Evolutionary conservation across 2,113 vertebrate species (phyloP), one percentile per base, ranked within the genome.

Genomic region (Pleuronectes platessa): DNA sequence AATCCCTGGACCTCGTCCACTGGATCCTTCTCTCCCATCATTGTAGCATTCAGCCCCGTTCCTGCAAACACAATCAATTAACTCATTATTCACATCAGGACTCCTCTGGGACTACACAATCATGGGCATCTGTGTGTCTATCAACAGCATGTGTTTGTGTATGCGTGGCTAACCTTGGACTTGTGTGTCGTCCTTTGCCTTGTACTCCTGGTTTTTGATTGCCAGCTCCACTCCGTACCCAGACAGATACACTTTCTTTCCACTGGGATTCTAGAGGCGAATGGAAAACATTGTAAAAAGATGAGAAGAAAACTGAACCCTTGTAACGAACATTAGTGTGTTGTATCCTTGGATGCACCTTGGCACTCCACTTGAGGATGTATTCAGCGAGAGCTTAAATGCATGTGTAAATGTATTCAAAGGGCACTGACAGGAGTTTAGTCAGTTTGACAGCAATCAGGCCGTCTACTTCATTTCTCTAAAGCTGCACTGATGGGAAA

Each of bases 151-250:
- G 71, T 56, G 18, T 51, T 53, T 9, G 5, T 67, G 55, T 13
- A 37, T 65, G 70, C 24, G 23, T 61, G 60, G 6, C 31, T 14
- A 89, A 89, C 98, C 98, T 96, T 98, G 97, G 91, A 99, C 98
- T 94, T 99, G 97, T 26, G 98, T 98, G 94, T 99, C 98, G 67
- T 99, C 98, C 93, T 99, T 99, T 70, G 97, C 97, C 86, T 99
- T 99, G 89, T 99, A 99, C 86, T 99, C 98, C 79, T 98, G 98
- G 93, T 95, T 99, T 92, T 99, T 99, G 88, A 99, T 99, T 71
- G 97, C 98, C 88, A 99, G 90, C 78, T 99, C 98, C 80, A 99
- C 98, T 5, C 97, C 98, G 49, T 98, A 99, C 35, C 98, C 98
- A 23, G 98, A 99, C 66, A 99, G 95, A 78, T 95, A 94, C 54